These are phyloP conservation scores for Motacilla tschutschensis DNA, from an alignment of 2,113 vertebrate species.

Conservation along the genomic window DNA sequence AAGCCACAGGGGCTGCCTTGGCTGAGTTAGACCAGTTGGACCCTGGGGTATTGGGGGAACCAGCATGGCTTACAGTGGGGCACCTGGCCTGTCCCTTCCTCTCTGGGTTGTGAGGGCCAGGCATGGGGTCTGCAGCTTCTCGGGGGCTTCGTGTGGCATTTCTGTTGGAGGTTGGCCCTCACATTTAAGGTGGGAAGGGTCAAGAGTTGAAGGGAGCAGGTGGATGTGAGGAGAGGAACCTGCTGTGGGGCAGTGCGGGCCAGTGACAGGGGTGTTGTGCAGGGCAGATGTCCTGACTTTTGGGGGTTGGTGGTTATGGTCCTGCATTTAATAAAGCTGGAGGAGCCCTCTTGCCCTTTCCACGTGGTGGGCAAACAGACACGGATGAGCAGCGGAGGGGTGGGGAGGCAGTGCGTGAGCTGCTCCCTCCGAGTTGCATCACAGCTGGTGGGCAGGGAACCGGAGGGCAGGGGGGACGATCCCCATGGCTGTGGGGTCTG, in stretches of 20 bases:
- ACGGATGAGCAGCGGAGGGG: neutral
- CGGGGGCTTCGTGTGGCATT: rapidly evolving
- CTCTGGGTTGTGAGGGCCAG: neutral
- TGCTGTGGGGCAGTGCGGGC: rapidly evolving
- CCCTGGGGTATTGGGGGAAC: neutral
- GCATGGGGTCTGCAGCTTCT: neutral
- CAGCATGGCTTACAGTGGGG: rapidly evolving
- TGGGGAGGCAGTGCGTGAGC: neutral
- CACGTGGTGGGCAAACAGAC: neutral
- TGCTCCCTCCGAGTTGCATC: neutral
- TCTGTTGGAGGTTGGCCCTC: neutral
- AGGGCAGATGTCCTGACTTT: neutral
- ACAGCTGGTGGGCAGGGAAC: neutral
- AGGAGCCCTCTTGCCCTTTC: neutral
- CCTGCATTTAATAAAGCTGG: neutral
- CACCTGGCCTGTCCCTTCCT: neutral
- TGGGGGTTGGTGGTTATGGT: neutral
- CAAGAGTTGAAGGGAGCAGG: neutral
- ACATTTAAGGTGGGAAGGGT: neutral
- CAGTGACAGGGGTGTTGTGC: rapidly evolving
- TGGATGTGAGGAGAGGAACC: neutral
- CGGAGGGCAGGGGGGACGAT: neutral
- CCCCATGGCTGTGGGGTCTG: neutral
- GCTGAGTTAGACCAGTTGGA: neutral
- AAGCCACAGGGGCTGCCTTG: neutral